Evolutionary conservation across 2,888 invertebrate genomes (phyloP).

Genomic region (Pachliopta kotzebuea): DNA sequence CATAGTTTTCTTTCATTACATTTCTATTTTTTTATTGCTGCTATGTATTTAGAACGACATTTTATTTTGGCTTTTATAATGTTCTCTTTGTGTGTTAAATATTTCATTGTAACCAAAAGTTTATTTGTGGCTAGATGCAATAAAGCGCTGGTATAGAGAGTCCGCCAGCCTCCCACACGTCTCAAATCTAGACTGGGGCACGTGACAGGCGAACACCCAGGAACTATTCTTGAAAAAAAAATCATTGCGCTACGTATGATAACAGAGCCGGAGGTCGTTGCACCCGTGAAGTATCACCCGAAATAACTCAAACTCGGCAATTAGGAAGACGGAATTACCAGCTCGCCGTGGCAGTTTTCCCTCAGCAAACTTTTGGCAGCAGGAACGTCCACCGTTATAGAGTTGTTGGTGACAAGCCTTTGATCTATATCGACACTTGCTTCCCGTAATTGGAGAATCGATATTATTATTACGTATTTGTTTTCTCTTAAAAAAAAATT

Average conservation of each 20-base stretch:
- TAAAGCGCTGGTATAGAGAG: neutral
- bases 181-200: conserved; percentile 3
- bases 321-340: conserved; percentile 49
- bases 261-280: conserved; percentile 40
- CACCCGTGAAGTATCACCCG: conserved; percentile 43
- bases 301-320: conserved; percentile 39
- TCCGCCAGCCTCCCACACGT: conserved; percentile 10
- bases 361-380: conserved; percentile 57
- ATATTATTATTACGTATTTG: neutral
- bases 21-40: no score
- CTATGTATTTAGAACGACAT: no score
- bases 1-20: no score
- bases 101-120: no score
- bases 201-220: conserved; percentile 27
- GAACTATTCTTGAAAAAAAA: conserved; percentile 24
- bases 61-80: no score
- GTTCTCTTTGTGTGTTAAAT: no score
- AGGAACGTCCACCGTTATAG: conserved; percentile 38
- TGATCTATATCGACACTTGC: conserved; percentile 22
- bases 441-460: conserved; percentile 32
- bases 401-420: conserved; percentile 21
- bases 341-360: conserved; percentile 52
- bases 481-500: no score
- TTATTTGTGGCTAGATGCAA: no score
- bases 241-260: conserved; percentile 28